Conservation (phyloP, 1,140 invertebrate genomes). For the Brachionus plicatilis region DNA sequence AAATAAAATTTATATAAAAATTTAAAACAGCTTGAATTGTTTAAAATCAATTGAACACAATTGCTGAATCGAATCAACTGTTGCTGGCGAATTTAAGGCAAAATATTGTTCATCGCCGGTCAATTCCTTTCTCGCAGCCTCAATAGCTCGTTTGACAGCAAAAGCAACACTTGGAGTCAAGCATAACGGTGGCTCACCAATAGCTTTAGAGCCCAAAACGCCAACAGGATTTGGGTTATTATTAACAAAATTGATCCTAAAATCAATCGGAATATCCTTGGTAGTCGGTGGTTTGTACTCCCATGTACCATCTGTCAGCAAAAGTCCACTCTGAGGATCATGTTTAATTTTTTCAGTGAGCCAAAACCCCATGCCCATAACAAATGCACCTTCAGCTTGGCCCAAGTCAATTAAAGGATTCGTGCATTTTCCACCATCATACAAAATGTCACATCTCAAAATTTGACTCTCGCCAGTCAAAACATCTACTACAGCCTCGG, state of each 20-base stretch:
- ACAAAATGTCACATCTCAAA: slow-evolving; percentile 35
- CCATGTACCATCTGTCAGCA: slow-evolving; percentile 73
- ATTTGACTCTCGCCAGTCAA: slow-evolving; percentile 55
- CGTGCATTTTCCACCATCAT: neutral
- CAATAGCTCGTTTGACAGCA: slow-evolving; percentile 39
- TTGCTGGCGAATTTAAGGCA: slow-evolving; percentile 39
- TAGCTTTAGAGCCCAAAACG: slow-evolving; percentile 29
- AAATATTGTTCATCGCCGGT: neutral
- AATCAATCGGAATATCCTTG: slow-evolving; percentile 78
- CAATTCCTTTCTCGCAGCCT: slow-evolving; percentile 12
- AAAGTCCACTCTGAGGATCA: slow-evolving; percentile 63
- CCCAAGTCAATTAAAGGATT: slow-evolving; percentile 34
- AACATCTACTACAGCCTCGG: slow-evolving; percentile 59
- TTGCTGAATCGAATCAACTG: slow-evolving; percentile 37
- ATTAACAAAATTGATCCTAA: slow-evolving; percentile 67
- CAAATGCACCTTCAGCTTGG: slow-evolving; percentile 63
- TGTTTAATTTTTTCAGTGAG: slow-evolving; percentile 68
- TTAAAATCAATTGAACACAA: slow-evolving; percentile 6
- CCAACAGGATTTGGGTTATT: slow-evolving; percentile 63
- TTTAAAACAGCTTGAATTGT: slow-evolving; percentile 32
- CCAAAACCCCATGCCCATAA: slow-evolving; percentile 79
- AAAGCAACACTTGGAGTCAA: slow-evolving; percentile 32
- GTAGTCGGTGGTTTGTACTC: slow-evolving; percentile 72
- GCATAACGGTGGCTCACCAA: slow-evolving; percentile 38
- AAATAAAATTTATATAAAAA: neutral